Conservation (phyloP, 2,113 vertebrate species). For the Xiphias gladius region DNA sequence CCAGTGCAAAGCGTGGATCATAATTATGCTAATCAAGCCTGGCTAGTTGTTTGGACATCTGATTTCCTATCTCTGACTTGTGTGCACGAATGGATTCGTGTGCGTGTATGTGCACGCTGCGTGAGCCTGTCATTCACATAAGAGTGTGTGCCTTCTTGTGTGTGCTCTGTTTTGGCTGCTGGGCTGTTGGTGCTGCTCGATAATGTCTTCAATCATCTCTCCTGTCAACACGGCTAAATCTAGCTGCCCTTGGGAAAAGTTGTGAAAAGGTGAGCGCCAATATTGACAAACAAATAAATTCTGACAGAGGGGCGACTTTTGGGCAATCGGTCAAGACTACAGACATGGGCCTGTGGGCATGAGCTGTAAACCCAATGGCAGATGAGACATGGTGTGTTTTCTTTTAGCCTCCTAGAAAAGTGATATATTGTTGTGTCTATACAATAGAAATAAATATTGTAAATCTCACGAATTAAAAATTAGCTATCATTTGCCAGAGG, state of each 20-base stretch:
- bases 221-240: slow-evolving; percentile 83
- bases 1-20: slow-evolving; percentile 39
- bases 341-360: slow-evolving; percentile 68
- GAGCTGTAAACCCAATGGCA: slow-evolving; percentile 60
- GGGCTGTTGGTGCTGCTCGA: slow-evolving; percentile 81
- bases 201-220: slow-evolving; percentile 87
- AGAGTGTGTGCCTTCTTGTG: slow-evolving; percentile 61
- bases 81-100: slow-evolving; percentile 3
- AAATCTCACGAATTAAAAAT: neutral
- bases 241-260: slow-evolving; percentile 86
- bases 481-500: neutral
- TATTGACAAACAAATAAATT: slow-evolving; percentile 88
- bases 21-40: slow-evolving; percentile 70
- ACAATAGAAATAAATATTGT: slow-evolving; percentile 21
- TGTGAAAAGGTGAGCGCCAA: slow-evolving; percentile 84
- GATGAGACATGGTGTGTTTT: slow-evolving; percentile 58
- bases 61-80: slow-evolving; percentile 59
- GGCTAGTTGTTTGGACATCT: slow-evolving; percentile 43
- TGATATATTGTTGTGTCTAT: slow-evolving; percentile 25
- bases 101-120: neutral
- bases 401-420: slow-evolving; percentile 23
- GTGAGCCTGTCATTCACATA: slow-evolving; percentile 63
- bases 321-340: slow-evolving; percentile 78
- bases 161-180: slow-evolving; percentile 82
- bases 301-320: slow-evolving; percentile 79